phyloP scores from a whole-genome alignment of 53 echinoderm and acorn worm genomes.

The Echinarachnius parma region DNA sequence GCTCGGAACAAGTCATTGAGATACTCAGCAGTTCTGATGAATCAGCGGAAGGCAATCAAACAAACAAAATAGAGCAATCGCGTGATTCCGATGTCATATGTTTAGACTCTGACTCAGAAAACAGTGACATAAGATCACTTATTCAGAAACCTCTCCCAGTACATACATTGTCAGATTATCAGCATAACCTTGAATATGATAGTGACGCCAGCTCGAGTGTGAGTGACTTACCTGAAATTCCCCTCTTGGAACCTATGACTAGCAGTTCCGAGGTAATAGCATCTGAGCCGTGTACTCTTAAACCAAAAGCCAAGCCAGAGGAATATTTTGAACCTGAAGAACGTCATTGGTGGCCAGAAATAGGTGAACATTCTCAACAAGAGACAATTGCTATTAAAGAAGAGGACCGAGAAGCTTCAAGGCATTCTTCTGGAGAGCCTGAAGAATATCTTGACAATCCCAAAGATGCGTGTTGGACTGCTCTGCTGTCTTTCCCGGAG shows the following conservation, averaged over 20 bases:
- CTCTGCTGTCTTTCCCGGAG: not conserved
- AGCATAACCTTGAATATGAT: not conserved
- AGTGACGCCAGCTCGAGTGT: not conserved
- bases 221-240: conserved; percentile 18
- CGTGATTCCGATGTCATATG: conserved; percentile 24
- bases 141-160: not conserved
- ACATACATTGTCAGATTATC: not conserved
- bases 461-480: conserved; percentile 6
- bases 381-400: too few relatives aligned
- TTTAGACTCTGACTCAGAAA: conserved; percentile 7
- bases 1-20: too few relatives aligned
- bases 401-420: not conserved
- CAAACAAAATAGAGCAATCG: too few relatives aligned
- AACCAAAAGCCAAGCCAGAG: not conserved
- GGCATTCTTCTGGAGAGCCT: conserved; percentile 19
- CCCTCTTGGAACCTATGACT: too few relatives aligned
- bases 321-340: not conserved
- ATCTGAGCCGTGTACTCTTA: too few relatives aligned
- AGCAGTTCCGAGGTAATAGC: too few relatives aligned
- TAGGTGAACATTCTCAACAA: too few relatives aligned
- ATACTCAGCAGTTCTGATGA: too few relatives aligned
- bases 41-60: too few relatives aligned
- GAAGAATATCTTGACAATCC: not conserved
- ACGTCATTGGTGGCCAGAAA: not conserved
- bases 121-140: not conserved